phyloP scores from a whole-genome alignment of 2,113 vertebrate genomes.

The Rattus rattus region DNA sequence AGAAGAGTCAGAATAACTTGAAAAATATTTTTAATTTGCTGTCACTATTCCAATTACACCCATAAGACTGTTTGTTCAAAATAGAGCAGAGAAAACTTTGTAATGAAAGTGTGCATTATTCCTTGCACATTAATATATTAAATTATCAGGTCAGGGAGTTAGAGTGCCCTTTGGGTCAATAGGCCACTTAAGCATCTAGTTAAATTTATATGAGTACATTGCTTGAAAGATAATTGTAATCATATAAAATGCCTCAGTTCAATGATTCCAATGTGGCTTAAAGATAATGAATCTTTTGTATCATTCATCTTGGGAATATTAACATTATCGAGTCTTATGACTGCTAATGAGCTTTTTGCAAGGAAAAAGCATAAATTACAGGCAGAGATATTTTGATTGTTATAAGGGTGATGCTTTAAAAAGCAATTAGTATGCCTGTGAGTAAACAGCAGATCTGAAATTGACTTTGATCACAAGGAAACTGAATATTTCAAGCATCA shows the following conservation, averaged over 20 bases:
- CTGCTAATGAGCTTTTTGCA: constrained; percentile 72
- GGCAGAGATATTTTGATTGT: constrained; percentile 20
- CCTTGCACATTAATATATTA: constrained; percentile 71
- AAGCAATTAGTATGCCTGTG: constrained; percentile 71
- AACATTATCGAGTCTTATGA: constrained; percentile 69
- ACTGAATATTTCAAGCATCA: constrained; percentile 27
- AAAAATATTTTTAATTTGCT: not conserved
- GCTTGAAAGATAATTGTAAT: constrained; percentile 80
- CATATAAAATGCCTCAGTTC: constrained; percentile 81
- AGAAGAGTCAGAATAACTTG: not conserved
- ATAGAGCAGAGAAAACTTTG: constrained; percentile 40
- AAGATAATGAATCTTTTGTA: constrained; percentile 80
- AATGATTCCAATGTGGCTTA: constrained; percentile 77
- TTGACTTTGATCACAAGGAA: constrained; percentile 54
- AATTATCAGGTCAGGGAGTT: constrained; percentile 68
- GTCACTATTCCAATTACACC: not conserved
- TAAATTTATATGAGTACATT: constrained; percentile 76
- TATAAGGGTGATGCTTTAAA: constrained; percentile 56
- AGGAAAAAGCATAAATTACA: constrained; percentile 61
- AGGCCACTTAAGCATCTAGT: constrained; percentile 79
- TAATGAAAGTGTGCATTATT: constrained; percentile 59
- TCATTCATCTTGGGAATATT: constrained; percentile 77
- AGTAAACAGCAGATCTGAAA: constrained; percentile 61
- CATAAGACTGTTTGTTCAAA: constrained; percentile 30
- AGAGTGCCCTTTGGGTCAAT: constrained; percentile 68